A percentile compares a stretch with the other conserved stretches of the same genome.
Conservation (phyloP, 2,113 vertebrate species). For the Xiphophorus couchianus region DNA sequence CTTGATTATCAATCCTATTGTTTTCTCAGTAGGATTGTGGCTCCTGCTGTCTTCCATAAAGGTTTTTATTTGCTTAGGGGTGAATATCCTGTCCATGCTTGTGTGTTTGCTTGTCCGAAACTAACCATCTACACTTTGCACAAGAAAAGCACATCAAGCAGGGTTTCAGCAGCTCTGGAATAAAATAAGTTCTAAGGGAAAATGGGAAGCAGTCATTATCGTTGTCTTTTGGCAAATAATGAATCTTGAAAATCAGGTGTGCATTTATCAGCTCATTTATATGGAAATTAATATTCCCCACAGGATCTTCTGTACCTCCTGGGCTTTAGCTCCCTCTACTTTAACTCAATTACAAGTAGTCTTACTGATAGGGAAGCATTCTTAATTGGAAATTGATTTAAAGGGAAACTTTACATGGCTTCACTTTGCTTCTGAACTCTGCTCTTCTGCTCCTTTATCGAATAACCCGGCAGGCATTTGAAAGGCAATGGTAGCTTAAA, state of each 20-base stretch:
- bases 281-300: conserved; percentile 72
- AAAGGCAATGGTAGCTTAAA: conserved; percentile 34
- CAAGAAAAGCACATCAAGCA: conserved; percentile 8
- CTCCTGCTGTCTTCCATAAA: conserved; percentile 31
- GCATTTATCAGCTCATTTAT: conserved; percentile 73
- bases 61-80: conserved; percentile 35
- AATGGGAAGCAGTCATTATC: conserved; percentile 50
- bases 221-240: conserved; percentile 53
- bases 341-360: conserved; percentile 66
- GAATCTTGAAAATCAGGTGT: conserved; percentile 36
- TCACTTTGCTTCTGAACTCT: conserved; percentile 49
- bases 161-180: conserved; percentile 26
- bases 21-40: conserved; percentile 11
- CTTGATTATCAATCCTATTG: not conserved
- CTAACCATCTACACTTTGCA: conserved; percentile 15
- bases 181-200: conserved; percentile 8
- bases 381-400: conserved; percentile 76
- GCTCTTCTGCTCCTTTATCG: conserved; percentile 51
- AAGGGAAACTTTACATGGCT: conserved; percentile 50
- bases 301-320: conserved; percentile 40
- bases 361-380: conserved; percentile 44
- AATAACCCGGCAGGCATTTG: conserved; percentile 53
- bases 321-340: conserved; percentile 34
- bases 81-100: conserved; percentile 26
- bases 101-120: conserved; percentile 10